Conservation (phyloP, 2,797 vertebrate species). For the Coreius guichenoti region DNA sequence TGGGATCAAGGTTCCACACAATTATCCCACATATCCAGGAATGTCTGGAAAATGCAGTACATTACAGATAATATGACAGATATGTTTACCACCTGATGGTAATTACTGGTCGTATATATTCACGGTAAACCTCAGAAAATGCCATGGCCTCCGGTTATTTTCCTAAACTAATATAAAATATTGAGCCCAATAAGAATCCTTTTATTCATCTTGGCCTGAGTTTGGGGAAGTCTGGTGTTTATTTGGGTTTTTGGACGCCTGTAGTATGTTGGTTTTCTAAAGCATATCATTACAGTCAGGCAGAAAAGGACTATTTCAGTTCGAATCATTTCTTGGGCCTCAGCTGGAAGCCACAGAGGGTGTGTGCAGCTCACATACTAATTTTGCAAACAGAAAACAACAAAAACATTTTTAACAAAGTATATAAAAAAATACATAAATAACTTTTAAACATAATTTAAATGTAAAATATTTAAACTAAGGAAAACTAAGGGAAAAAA, state of each 20-base stretch:
- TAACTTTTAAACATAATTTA: too few relatives aligned
- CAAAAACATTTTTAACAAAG: not conserved
- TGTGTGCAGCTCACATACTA: constrained; percentile 27
- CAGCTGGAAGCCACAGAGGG: constrained; percentile 46
- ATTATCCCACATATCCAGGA: constrained; percentile 25
- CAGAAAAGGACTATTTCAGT: constrained; percentile 44
- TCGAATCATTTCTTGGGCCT: constrained; percentile 38
- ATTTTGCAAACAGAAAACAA: not conserved
- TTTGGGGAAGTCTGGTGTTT: constrained; percentile 60
- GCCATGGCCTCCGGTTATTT: constrained; percentile 45
- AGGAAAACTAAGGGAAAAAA: too few relatives aligned
- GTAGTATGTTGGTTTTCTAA: constrained; percentile 45
- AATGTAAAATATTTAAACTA: too few relatives aligned
- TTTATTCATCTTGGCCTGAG: constrained; percentile 52
- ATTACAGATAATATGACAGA: constrained; percentile 50
- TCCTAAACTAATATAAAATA: constrained; percentile 55
- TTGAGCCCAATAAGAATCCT: constrained; percentile 52
- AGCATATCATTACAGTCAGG: constrained; percentile 58
- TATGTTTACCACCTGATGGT: constrained; percentile 39
- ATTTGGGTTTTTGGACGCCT: constrained; percentile 55
- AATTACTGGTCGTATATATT: constrained; percentile 48
- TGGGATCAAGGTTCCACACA: constrained; percentile 31
- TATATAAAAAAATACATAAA: not conserved
- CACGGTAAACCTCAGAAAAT: constrained; percentile 38
- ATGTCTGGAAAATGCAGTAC: constrained; percentile 45